Evolutionary conservation across 1,140 invertebrate species (phyloP).

Genomic region (Triops longicaudatus): DNA sequence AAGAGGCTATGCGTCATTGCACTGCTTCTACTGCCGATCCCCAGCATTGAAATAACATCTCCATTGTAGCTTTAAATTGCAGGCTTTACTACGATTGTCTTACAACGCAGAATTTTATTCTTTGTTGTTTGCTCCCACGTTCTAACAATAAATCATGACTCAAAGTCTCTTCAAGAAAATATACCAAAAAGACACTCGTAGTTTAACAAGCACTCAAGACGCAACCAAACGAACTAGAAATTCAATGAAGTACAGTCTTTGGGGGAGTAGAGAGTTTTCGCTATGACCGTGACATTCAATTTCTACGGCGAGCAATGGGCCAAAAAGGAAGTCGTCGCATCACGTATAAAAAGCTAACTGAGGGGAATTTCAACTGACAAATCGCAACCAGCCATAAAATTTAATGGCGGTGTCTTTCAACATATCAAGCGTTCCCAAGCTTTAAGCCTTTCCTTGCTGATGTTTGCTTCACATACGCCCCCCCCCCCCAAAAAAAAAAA

Average conservation of each 20-base stretch:
- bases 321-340: slow-evolving; percentile 8
- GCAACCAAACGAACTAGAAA: background rate
- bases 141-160: slow-evolving; percentile 13
- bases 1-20: background rate
- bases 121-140: background rate
- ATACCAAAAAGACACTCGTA: background rate
- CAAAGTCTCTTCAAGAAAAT: background rate
- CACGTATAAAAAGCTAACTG: background rate
- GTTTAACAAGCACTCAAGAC: background rate
- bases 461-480: background rate
- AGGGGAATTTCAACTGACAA: background rate
- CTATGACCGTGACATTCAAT: background rate
- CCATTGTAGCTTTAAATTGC: slow-evolving; percentile 3
- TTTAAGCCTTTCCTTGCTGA: background rate
- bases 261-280: background rate
- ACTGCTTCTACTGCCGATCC: background rate
- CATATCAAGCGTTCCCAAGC: background rate
- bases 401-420: slow-evolving; percentile 5
- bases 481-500: background rate
- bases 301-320: background rate
- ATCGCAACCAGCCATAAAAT: slow-evolving; percentile 3
- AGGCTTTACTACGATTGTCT: background rate
- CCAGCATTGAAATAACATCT: background rate
- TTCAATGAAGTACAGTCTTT: background rate
- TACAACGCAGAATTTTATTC: background rate